Base-by-base conservation (phyloP, 1,140 invertebrate genomes). In the Choristoneura fumiferana region DNA sequence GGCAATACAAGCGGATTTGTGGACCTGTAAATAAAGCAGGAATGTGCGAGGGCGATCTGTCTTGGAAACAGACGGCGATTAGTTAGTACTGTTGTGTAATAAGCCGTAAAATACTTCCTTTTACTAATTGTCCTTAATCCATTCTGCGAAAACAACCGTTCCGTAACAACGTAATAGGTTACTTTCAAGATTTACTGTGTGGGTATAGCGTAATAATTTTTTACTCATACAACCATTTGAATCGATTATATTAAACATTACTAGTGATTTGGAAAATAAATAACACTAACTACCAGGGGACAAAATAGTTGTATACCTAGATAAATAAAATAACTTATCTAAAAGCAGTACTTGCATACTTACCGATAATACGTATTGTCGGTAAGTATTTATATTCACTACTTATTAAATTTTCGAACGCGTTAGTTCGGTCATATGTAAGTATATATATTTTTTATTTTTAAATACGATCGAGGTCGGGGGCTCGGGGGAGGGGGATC, bases 31-130 rank as follows among this genome's bases (percentile, higher is more conserved):
- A 77, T 74, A 71, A 67, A 61, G 18, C 61, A 61, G 66, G 65
- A 74, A 73, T 76, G 68, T 73, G 69, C 63, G 71, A 73, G 66
- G 81, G 81, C 69, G 77, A 71, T 71, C 60, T 54, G 57, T 73
- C 62, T 65, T 60, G 59, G 55, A 57, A 58, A 67, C 63, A 57
- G 54, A 45, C 53, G 36, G 14, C 65, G 53, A 69, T 67, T 72
- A 65, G 59, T 68, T 63, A 49, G 18, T 10, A 63, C 62, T 64
- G 57, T 52, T 57, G 59, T 54, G 62, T 67, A 74, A 71, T 72
- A 71, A 63, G 54, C 57, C 56, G 59, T 69, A 62, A 65, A 73
- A 66, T 37, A 58, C 62, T 63, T 69, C 63, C 69, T 67, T 57
- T 67, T 69, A 59, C 63, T 78, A 75, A 77, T 77, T 75, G 64